Conservation (phyloP, 2,797 vertebrate genomes). For the Triplophysa bombifrons region DNA sequence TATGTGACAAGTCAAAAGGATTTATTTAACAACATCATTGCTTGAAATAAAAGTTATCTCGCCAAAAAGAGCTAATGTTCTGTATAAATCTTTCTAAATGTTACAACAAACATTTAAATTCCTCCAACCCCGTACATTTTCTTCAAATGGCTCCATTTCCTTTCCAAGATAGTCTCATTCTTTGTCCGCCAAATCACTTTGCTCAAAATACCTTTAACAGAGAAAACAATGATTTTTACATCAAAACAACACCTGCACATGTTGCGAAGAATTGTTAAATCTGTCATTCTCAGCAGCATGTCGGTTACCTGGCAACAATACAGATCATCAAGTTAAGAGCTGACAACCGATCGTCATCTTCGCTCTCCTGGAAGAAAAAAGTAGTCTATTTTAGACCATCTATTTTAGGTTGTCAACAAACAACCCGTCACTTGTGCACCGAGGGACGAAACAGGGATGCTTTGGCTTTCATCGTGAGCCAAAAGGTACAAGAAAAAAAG, state of each 20-base stretch:
- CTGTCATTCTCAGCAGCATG: background rate
- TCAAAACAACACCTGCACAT: conserved; percentile 10
- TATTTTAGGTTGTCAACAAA: conserved; percentile 10
- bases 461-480: conserved; percentile 2
- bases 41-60: background rate
- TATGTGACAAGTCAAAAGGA: background rate
- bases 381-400: background rate
- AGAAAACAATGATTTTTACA: conserved; percentile 1
- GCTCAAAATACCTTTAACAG: conserved; percentile 82
- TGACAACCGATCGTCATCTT: conserved; percentile 87
- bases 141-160: background rate
- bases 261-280: conserved; percentile 15
- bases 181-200: conserved; percentile 81
- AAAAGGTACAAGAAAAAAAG: background rate
- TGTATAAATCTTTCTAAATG: background rate
- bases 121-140: background rate
- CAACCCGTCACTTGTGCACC: background rate
- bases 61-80: background rate
- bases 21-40: conserved; percentile 8
- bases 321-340: conserved; percentile 96
- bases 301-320: conserved; percentile 90
- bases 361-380: conserved; percentile 77
- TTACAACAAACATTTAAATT: background rate
- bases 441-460: background rate
- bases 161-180: conserved; percentile 61